Evolutionary conservation across 2,888 invertebrate species (phyloP), one percentile per base, ranked within the genome.

Genomic region (Agrotis clavis): DNA sequence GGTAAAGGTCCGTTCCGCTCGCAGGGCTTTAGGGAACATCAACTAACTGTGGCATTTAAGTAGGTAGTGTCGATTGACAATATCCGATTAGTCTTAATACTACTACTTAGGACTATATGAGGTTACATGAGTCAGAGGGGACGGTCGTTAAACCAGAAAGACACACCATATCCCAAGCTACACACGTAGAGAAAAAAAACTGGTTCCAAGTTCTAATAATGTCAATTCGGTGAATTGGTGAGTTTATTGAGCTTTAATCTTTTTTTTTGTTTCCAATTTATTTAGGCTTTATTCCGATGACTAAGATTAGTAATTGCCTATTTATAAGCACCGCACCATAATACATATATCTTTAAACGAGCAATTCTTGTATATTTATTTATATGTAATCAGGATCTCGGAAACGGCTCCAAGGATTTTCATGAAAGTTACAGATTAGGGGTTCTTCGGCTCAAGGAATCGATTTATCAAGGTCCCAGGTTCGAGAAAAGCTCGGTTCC

Each of bases 91-190:
- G 51, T 19, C 11, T 9, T 50, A n/a, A 13, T 19, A 19, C 13
- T 4, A n/a, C n/a, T n/a, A n/a, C n/a, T n/a, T n/a, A n/a, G n/a
- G n/a, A n/a, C n/a, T n/a, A n/a, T n/a, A 50, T 25, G 5, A 16
- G 21, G 56, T 35, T 14, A 30, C 13, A 59, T 57, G 64, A 73
- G 53, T 53, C 66, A 53, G 1, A 13, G 11, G 18, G 51, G 51
- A 50, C 50, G 60, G 47, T 59, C 51, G n/a, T 45, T 6, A 60
- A 60, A 69, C 60, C 45, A 35, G 50, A 47, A 19, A 6, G 35
- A 4, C 25, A 7, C 13, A 7, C 13, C 41, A 59, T 48, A 21
- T 19, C 19, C 51, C n/a, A 14, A 13, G 47, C 11, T 18, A 50
- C 9, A 19, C 53, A 2, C 21, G 21, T 4, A 47, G 14, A 16